Evolutionary conservation across 1,140 invertebrate genomes (phyloP).

Genomic region (Euwallacea similis): DNA sequence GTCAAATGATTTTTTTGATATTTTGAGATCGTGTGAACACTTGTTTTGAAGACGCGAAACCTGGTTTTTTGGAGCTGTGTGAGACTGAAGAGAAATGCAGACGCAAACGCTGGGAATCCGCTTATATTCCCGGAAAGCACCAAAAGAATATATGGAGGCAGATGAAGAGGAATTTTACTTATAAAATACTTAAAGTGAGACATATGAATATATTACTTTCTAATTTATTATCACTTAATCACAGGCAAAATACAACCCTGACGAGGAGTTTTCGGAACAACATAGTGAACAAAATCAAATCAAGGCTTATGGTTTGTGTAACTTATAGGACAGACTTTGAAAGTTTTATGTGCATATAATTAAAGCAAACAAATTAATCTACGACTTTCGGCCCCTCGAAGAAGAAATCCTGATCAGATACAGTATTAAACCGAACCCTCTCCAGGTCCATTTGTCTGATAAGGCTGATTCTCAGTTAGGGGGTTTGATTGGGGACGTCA

Average conservation of each 20-base stretch:
- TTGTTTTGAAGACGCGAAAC: constrained; percentile 42
- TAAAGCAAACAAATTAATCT: constrained; percentile 24
- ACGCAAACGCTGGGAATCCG: constrained; percentile 38
- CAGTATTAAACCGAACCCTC: constrained; percentile 49
- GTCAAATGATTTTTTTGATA: neutral
- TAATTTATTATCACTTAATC: too few species aligned
- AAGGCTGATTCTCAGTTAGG: constrained; percentile 53
- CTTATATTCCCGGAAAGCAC: constrained; percentile 36
- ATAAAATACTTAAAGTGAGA: constrained; percentile 6
- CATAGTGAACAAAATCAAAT: too few species aligned
- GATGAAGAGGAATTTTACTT: constrained; percentile 29
- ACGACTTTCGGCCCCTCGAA: constrained; percentile 49
- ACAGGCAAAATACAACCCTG: too few species aligned
- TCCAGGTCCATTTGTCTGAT: constrained; percentile 54
- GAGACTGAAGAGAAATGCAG: constrained; percentile 52
- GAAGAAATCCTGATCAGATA: constrained; percentile 51
- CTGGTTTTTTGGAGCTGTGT: constrained; percentile 50
- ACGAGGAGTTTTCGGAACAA: too few species aligned
- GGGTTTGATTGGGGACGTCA: constrained; percentile 49
- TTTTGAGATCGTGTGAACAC: constrained; percentile 9
- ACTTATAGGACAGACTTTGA: too few species aligned
- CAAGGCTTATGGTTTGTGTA: too few species aligned
- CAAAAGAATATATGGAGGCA: constrained; percentile 45
- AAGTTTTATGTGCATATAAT: too few species aligned
- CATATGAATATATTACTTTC: neutral